Conservation (phyloP, 2,888 invertebrate genomes). For the Caenorhabditis becei region DNA sequence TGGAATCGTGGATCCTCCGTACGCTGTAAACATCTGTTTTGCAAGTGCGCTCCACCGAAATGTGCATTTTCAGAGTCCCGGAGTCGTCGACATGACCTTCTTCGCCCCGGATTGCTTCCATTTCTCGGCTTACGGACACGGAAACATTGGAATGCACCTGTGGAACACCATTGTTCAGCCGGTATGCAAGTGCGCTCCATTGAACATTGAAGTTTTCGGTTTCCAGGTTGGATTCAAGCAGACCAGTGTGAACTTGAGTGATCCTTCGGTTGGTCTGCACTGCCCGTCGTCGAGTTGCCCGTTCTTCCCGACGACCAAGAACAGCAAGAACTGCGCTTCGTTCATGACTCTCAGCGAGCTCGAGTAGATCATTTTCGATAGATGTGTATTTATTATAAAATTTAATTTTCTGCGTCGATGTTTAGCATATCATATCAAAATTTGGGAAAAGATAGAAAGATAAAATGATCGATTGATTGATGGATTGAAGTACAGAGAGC, state of each 20-base stretch:
- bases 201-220: background rate
- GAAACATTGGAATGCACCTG: conserved; percentile 64
- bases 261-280: conserved; percentile 44
- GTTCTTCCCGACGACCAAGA: conserved; percentile 67
- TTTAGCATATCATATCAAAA: background rate
- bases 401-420: no score
- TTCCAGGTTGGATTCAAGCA: conserved; percentile 59
- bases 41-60: background rate
- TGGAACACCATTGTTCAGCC: conserved; percentile 68
- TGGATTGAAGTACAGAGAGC: no score
- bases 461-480: no score
- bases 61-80: conserved; percentile 46
- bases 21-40: conserved; percentile 17
- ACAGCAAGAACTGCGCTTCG: conserved; percentile 60
- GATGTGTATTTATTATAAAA: no score
- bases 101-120: conserved; percentile 73
- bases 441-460: background rate
- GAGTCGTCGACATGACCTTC: conserved; percentile 66
- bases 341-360: conserved; percentile 47
- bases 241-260: conserved; percentile 60
- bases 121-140: conserved; percentile 67
- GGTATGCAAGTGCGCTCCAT: conserved; percentile 5
- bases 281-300: conserved; percentile 63
- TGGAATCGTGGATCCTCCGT: conserved; percentile 63
- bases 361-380: conserved; percentile 14